Percentiles rank a stretch among this genome's conserved stretches.
These are phyloP conservation scores for Brachyhypopomus gauderio DNA, from an alignment of 2,113 vertebrate species.

Conservation along the genomic window DNA sequence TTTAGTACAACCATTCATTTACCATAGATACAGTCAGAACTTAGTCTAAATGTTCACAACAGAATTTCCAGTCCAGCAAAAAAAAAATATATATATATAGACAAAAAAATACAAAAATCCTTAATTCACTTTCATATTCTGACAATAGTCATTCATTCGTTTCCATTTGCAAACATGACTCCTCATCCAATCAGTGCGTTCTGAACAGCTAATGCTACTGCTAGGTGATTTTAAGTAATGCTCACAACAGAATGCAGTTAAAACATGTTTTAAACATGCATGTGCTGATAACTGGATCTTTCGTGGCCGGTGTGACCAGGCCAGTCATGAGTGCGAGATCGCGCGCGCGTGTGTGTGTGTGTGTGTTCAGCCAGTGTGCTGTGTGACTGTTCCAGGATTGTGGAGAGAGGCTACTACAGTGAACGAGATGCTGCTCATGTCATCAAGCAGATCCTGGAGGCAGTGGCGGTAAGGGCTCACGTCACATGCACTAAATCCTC, in stretches of 20 bases:
- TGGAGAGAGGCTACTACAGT: slow-evolving; percentile 88
- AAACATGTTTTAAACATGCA: neutral
- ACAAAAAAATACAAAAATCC: neutral
- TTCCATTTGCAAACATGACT: neutral
- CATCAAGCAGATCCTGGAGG: slow-evolving; percentile 89
- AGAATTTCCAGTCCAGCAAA: neutral
- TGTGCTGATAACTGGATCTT: neutral
- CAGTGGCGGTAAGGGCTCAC: slow-evolving; percentile 74
- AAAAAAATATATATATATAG: too few species aligned
- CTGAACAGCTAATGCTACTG: neutral
- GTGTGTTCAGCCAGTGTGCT: neutral
- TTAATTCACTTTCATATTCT: neutral
- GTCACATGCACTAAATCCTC: too few species aligned
- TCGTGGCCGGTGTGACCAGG: neutral
- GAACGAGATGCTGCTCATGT: slow-evolving; percentile 85
- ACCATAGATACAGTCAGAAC: neutral
- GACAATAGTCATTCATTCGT: too few species aligned
- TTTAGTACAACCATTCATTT: neutral
- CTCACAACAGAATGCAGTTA: neutral
- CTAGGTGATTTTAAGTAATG: neutral
- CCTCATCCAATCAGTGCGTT: neutral
- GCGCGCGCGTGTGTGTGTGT: neutral
- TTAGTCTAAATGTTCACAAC: neutral
- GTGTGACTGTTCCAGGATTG: slow-evolving; percentile 73
- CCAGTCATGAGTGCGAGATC: neutral